Evolutionary conservation across 2,797 vertebrate genomes (phyloP), one percentile per base, ranked within the genome.

Genomic region (Tamandua tetradactyla): DNA sequence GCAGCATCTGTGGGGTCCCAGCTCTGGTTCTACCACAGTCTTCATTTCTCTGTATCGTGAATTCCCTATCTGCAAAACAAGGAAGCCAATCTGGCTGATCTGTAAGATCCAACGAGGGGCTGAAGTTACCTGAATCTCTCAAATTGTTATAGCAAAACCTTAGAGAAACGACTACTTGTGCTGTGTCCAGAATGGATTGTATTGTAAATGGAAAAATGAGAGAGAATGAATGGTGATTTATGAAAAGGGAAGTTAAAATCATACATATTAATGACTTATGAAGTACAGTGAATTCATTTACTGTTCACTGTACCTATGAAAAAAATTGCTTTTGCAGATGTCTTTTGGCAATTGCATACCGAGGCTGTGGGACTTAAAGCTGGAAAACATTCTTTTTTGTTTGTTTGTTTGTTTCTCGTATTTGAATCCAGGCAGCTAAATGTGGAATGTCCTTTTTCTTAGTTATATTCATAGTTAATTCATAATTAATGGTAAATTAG

Each of bases 281-380:
- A 95, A 96, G 95, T 89, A 96, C 85, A 97, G 95, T 97, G 92
- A 89, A 89, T 86, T 96, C 92, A 96, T 96, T 97, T 96, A 97
- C 62, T 69, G 71, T 74, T 95, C 85, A 15, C 78, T 57, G 61
- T 42, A 64, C 68, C 57, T n/a, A 88, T 61, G 90, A 94, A 96
- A 96, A n/a, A 96, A 91, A 96, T 96, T 75, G 55, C 95, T 96
- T 97, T 97, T 95, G 81, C 93, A 96, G 96, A 96, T 94, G 94
- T 93, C 86, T 89, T n/a, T 94, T 91, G 94, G 96, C 89, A 87
- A 95, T 30, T 71, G 74, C 91, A 75, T 87, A 91, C 87, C 68
- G 87, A 66, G 44, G 68, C 75, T 55, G 52, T 72, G 61, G 61
- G 87, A 69, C 3, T 75, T 68, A 93, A 92, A 87, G 62, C 44